Base-by-base conservation (phyloP, 2,888 invertebrate species). In the Allygus modestus region DNA sequence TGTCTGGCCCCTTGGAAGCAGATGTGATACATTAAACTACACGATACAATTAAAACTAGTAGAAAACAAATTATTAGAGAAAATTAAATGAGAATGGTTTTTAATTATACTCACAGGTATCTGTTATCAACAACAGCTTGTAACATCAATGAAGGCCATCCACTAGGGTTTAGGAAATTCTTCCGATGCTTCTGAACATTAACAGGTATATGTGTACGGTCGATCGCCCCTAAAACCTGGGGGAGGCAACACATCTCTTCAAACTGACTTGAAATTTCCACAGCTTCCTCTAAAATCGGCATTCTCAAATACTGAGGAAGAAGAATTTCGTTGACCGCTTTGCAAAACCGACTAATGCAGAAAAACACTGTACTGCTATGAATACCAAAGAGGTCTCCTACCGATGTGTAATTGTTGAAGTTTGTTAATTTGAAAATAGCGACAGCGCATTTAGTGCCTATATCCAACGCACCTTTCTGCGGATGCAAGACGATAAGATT, bases 331-430 rank as follows among this genome's bases (percentile, higher is more conserved):
- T 65, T 65, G 17, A 65, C 65, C 28, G 65, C 65, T 15, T 65
- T 65, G 65, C 65, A 65, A 28, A 65, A 65, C 1, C 65, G 65
- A 31, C 17, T 65, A 15, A 65, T 31, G 17, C 65, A 65, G 28
- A 65, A 28, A 28, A 65, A 65, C 31, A 65, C 65, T 65, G 65
- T 65, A 31, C 65, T 65, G 65, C 65, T 65, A 15, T 65, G 65
- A 31, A 65, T 65, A 17, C 65, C 65, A 17, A 65, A 65, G 4
- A 65, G 31, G 17, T 31, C 2, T 65, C 65, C 65, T 7, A 65
- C 65, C 7, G 31, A 65, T 65, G 65, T 65, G 31, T 65, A 65
- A 28, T 65, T 65, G 4, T 31, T 65, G 12, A 28, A 15, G 17
- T 65, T 65, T 28, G 65, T 65, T 31, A 65, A 12, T 31, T 65